Conservation (phyloP, 1,140 invertebrate genomes). For the Semibalanus balanoides region DNA sequence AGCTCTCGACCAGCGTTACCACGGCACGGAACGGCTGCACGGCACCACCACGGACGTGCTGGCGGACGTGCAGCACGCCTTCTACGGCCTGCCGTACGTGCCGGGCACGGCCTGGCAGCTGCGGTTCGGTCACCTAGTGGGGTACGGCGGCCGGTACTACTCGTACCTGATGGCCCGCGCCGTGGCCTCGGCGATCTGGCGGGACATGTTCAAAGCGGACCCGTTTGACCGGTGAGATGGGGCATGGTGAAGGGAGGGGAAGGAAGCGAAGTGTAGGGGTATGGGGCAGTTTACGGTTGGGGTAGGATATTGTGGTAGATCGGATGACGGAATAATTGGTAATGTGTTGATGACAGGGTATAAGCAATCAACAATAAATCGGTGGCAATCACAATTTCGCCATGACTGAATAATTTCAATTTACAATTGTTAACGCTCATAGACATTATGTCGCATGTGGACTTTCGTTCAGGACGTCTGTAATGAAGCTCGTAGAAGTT, state of each 20-base stretch:
- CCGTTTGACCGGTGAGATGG: slow-evolving; percentile 45
- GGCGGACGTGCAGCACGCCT: slow-evolving; percentile 58
- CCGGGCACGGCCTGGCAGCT: slow-evolving; percentile 88
- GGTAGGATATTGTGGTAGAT: too few relatives aligned
- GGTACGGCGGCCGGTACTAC: slow-evolving; percentile 97
- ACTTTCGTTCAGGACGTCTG: too few relatives aligned
- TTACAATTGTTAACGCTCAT: too few relatives aligned
- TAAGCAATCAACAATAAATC: too few relatives aligned
- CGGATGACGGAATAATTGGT: too few relatives aligned
- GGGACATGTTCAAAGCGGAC: slow-evolving; percentile 64
- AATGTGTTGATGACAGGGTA: too few relatives aligned
- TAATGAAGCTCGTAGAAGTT: too few relatives aligned
- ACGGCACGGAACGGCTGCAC: slow-evolving; percentile 40
- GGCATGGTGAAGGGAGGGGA: background rate
- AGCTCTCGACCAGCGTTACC: slow-evolving; percentile 75
- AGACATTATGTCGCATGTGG: too few relatives aligned
- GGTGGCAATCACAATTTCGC: too few relatives aligned
- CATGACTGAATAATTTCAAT: too few relatives aligned
- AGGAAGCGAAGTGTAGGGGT: too few relatives aligned
- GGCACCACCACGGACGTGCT: slow-evolving; percentile 56
- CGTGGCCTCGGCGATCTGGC: slow-evolving; percentile 86
- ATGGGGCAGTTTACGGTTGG: too few relatives aligned
- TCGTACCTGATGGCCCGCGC: slow-evolving; percentile 89
- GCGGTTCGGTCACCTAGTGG: slow-evolving; percentile 88
- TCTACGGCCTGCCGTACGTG: slow-evolving; percentile 75